Evolutionary conservation across 2,113 vertebrate species (phyloP), one percentile per base, ranked within the genome.

Genomic region (Phocoena phocoena): DNA sequence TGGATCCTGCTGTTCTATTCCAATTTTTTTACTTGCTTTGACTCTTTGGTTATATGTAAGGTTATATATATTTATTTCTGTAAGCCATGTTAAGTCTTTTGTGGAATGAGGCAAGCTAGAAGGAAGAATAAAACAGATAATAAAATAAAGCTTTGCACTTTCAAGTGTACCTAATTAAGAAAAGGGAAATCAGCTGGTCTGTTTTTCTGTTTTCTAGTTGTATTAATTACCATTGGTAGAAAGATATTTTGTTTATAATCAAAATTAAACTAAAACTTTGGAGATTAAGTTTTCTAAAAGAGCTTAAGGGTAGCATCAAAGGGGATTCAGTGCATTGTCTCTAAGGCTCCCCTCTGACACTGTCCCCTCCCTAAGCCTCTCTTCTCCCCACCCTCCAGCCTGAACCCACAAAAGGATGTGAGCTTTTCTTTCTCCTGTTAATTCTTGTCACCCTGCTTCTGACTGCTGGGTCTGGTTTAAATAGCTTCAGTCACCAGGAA

Each of bases 261-360:
- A 97, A 97, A 98, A 98, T 98, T 98, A 98, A 98, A 93, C 25
- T 73, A 90, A 31, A 11, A 98, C 41, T 98, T 98, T 98, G 86
- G 90, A 97, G 96, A 98, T 98, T 98, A 98, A 53, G 50, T 96
- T 94, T 93, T 84, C 82, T 84, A 97, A 98, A 98, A 98, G 92
- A 98, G 94, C 81, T 98, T 97, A 97, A 96, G 71, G 53, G 38
- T 5, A 25, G 96, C 97, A 97, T 90, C 92, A 97, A 91, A 98
- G 85, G 65, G 94, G 92, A 33, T 7, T 97, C 97, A 79, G 3
- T 86, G 50, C 88, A 83, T 84, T 94, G 62, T 97, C 63, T 98
- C 89, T 95, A 95, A 96, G 74, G 74, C 89, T 53, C 41, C 53
- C 28, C 38, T 81, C 36, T n/a, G 25, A 55, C 25, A 26, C 31